Base-by-base conservation (phyloP, 1,140 invertebrate species). In the Latrodectus geometricus region DNA sequence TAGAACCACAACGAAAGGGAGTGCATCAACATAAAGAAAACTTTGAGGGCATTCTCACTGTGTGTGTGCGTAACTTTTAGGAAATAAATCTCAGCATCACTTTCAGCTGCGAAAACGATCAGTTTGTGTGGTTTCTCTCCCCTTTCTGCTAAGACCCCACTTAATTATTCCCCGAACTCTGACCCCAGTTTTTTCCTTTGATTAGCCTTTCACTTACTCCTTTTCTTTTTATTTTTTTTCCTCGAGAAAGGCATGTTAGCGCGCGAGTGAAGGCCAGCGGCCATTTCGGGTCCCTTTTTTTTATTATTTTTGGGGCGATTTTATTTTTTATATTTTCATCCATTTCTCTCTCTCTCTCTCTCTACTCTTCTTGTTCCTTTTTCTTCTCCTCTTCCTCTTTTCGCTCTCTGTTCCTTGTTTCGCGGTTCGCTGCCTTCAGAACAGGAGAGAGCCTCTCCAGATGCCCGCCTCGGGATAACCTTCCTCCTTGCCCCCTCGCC, bases 341-440 rank as follows among this genome's bases (percentile, higher is more conserved):
- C 83, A 77, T 86, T 86, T 72, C 83, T 86, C 23, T 56, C 23
- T 35, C 61, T 84, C 49, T 68, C 61, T 75, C 50, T 50, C 23
- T 50, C 61, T n/a, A 65, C 48, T 56, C 35, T 23, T 73, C 35
- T 79, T 48, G 0, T 23, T 70, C 48, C 49, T 50, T 72, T 56
- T 56, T 50, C 72, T 49, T 54, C 72, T 49, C 35, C 35, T 17
- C 50, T 75, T 74, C 65, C 65, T 65, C 74, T 83, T 83, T 66
- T 83, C 61, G 23, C 65, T 84, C 74, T 48, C 82, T 76, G 61
- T 86, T 78, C 83, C 74, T 86, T 86, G 83, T 86, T 86, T 86
- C 83, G 74, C 52, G 83, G 83, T 86, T 61, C 83, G 83, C 65
- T 86, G 83, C 83, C 83, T 86, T 61, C 75, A 77, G 75, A 86